Percentiles rank a stretch among this genome's conserved stretches.
Evolutionary conservation across 2,797 vertebrate genomes (phyloP).

Genomic region (Enteromius radiatus): DNA sequence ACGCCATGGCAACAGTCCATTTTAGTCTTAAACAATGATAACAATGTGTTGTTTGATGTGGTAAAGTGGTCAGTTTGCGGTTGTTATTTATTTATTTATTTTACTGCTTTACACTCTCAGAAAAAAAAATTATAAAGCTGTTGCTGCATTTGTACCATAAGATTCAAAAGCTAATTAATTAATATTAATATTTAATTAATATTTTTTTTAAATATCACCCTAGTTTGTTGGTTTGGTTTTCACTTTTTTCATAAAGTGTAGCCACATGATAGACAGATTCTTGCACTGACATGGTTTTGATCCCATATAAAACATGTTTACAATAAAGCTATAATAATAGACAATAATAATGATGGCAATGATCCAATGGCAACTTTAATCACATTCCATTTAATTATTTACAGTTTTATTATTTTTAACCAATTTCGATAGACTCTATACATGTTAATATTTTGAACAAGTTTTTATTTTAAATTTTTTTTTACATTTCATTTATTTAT

Average conservation of each 20-base stretch:
- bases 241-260: background rate
- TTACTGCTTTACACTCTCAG: background rate
- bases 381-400: background rate
- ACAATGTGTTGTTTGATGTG: slow-evolving; percentile 29
- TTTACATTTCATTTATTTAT: background rate
- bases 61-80: slow-evolving; percentile 6
- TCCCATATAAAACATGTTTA: background rate
- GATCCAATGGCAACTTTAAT: background rate
- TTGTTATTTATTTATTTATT: background rate
- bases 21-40: slow-evolving; percentile 68
- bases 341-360: background rate
- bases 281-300: background rate
- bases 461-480: no score
- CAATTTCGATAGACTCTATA: background rate
- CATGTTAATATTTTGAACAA: no score
- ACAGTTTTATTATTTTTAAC: background rate
- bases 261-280: background rate
- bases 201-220: no score
- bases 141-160: background rate
- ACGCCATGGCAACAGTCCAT: slow-evolving; percentile 83
- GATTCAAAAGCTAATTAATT: no score
- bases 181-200: no score
- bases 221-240: background rate
- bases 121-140: background rate
- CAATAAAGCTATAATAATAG: background rate